These are phyloP conservation scores for Ivindomyrus marchei DNA, from an alignment of 2,113 vertebrate species.

Conservation along the genomic window DNA sequence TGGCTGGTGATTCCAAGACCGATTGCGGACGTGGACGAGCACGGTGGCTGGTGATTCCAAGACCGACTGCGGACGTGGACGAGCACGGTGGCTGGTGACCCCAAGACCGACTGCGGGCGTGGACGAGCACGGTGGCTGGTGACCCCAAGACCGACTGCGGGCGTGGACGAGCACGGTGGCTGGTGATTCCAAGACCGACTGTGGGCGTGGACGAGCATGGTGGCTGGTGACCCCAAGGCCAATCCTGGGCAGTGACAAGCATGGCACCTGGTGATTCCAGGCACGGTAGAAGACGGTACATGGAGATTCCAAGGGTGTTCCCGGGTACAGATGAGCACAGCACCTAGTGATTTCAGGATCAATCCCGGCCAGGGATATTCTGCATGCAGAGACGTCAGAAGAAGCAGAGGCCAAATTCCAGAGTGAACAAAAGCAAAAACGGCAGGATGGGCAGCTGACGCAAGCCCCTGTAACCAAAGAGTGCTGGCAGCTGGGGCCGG, in stretches of 20 bases:
- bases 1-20: not conserved
- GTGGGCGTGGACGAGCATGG: no score
- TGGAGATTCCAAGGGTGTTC: not conserved
- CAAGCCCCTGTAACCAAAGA: constrained; percentile 40
- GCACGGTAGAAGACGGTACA: not conserved
- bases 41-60: no score
- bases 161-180: not conserved
- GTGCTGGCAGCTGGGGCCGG: constrained; percentile 25
- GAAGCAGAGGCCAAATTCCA: not conserved
- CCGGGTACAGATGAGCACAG: not conserved
- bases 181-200: not conserved
- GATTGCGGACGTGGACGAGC: no score
- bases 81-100: no score
- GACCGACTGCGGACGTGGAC: not conserved
- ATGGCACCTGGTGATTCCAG: not conserved
- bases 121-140: no score
- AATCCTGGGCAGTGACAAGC: not conserved
- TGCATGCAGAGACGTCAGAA: not conserved
- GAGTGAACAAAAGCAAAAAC: not conserved
- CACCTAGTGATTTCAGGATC: not conserved
- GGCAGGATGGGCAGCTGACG: constrained; percentile 31
- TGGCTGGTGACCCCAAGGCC: not conserved
- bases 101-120: not conserved
- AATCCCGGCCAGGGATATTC: not conserved
- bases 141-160: not conserved